Evolutionary conservation across 2,797 vertebrate species (phyloP).

Genomic region (Dicrostonyx torquatus): DNA sequence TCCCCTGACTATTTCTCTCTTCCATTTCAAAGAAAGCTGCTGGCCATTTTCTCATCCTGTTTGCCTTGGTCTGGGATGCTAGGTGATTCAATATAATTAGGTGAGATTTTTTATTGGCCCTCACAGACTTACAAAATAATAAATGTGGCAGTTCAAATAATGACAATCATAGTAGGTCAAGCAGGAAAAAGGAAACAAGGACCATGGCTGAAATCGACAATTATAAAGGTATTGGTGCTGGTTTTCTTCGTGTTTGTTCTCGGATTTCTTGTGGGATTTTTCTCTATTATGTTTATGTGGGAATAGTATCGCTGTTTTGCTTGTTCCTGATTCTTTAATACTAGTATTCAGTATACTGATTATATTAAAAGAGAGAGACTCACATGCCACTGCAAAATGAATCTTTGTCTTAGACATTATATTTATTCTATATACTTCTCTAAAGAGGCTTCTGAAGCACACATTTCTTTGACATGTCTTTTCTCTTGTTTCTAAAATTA

Average conservation of each 20-base stretch:
- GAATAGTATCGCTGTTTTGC: slow-evolving; percentile 68
- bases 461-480: slow-evolving; percentile 18
- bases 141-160: slow-evolving; percentile 86
- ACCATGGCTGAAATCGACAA: slow-evolving; percentile 72
- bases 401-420: slow-evolving; percentile 61
- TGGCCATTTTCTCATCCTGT: slow-evolving; percentile 81
- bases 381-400: slow-evolving; percentile 70
- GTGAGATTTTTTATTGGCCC: slow-evolving; percentile 84
- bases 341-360: slow-evolving; percentile 73
- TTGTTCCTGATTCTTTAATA: slow-evolving; percentile 74
- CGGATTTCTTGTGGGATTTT: not conserved
- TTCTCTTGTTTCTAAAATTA: slow-evolving; percentile 40
- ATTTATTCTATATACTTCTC: slow-evolving; percentile 51
- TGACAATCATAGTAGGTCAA: slow-evolving; percentile 83
- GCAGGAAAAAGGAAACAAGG: slow-evolving; percentile 72
- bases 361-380: slow-evolving; percentile 59
- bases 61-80: slow-evolving; percentile 77
- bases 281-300: slow-evolving; percentile 29
- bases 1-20: slow-evolving; percentile 69
- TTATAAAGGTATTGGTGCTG: slow-evolving; percentile 66
- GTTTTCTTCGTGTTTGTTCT: not conserved
- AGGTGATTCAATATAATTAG: slow-evolving; percentile 86
- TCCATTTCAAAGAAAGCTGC: slow-evolving; percentile 68
- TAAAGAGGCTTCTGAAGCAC: slow-evolving; percentile 37
- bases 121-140: slow-evolving; percentile 86